Conservation (phyloP, 2,797 vertebrate genomes). For the Monodelphis domestica region DNA sequence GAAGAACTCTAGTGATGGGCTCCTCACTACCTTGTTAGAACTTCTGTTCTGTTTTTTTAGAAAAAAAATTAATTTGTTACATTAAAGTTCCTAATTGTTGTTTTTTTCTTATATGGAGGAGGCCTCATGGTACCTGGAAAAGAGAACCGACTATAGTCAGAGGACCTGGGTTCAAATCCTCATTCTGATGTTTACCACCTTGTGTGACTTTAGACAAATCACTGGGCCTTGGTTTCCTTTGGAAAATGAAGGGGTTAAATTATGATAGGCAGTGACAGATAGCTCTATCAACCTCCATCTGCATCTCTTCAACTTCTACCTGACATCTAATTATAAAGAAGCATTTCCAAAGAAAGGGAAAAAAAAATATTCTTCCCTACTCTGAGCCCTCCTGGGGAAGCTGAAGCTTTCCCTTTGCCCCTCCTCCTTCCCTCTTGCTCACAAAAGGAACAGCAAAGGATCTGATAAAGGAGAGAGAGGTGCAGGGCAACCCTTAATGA, state of each 20-base stretch:
- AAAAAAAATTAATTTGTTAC: too few relatives aligned
- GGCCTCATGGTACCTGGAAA: neutral
- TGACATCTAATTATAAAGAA: slow-evolving; percentile 5
- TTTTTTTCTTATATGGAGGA: neutral
- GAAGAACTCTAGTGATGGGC: neutral
- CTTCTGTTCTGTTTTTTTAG: neutral
- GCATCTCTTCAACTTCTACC: neutral
- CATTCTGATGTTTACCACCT: neutral
- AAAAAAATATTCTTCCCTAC: neutral
- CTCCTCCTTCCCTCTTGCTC: neutral
- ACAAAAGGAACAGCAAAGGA: neutral
- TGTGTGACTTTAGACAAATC: neutral
- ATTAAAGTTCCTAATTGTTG: neutral
- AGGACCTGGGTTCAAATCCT: neutral
- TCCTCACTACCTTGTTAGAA: neutral
- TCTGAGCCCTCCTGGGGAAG: neutral
- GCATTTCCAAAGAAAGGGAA: slow-evolving; percentile 7
- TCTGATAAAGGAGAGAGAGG: neutral
- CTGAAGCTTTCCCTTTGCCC: neutral
- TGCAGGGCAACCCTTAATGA: neutral
- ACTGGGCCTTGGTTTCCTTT: neutral
- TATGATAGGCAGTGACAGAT: too few relatives aligned
- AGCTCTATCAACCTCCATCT: neutral
- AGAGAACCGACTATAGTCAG: neutral
- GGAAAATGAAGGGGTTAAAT: neutral